Evolutionary conservation across 2,113 vertebrate genomes (phyloP).

Genomic region (Mesoclemmys tuberculata): DNA sequence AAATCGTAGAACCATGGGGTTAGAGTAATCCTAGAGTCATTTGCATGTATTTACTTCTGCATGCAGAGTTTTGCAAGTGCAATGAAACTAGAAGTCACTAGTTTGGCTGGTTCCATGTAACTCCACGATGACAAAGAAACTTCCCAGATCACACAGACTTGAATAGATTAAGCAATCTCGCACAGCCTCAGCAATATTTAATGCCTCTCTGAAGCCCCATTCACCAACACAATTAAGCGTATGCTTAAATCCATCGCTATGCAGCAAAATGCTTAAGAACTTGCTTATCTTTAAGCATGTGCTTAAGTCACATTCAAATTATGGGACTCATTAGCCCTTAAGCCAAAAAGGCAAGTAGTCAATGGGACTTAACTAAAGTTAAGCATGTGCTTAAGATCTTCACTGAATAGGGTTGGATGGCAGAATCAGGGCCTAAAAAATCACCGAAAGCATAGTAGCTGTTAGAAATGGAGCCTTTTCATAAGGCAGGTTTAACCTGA

Average conservation of each 20-base stretch:
- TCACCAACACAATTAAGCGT: not conserved
- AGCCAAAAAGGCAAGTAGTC: not conserved
- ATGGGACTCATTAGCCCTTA: rapidly evolving
- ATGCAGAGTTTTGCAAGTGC: not conserved
- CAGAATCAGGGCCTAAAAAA: too few relatives aligned
- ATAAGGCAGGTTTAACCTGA: not conserved
- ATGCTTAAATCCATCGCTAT: rapidly evolving
- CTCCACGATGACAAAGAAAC: rapidly evolving
- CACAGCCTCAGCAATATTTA: not conserved
- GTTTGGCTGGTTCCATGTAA: not conserved
- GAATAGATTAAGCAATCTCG: not conserved
- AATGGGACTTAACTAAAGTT: rapidly evolving
- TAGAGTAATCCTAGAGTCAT: not conserved
- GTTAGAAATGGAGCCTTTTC: too few relatives aligned
- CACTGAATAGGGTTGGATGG: not conserved
- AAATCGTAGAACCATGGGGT: not conserved
- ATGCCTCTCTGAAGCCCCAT: not conserved
- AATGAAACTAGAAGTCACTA: not conserved
- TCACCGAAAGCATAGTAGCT: too few relatives aligned
- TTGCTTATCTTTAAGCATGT: rapidly evolving
- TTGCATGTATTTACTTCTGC: not conserved
- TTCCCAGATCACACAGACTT: not conserved
- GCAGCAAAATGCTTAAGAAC: not conserved
- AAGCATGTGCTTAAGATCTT: rapidly evolving
- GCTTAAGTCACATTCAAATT: rapidly evolving